Base-by-base conservation (phyloP, 2,113 vertebrate genomes). In the Sinocyclocheilus rhinocerous region DNA sequence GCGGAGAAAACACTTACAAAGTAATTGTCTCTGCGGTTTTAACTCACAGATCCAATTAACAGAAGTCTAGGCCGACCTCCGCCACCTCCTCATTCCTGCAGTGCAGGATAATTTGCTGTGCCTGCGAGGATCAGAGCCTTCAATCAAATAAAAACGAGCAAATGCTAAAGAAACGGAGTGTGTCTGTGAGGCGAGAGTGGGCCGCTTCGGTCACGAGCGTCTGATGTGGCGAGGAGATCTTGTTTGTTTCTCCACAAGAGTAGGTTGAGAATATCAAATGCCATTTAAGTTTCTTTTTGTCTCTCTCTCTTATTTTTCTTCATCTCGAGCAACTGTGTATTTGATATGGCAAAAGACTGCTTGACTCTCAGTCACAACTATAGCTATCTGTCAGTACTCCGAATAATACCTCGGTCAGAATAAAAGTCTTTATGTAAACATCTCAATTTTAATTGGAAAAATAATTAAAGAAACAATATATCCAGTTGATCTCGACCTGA, bases 11-110 rank as follows among this genome's bases (percentile, higher is more conserved):
- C 89, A 93, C 92, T 92, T 92, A 90, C 85, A 87, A 91, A 94
- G 91, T 92, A 93, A 94, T 93, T 91, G 90, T 93, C 84, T 87
- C 75, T 78, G 72, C 77, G 86, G 78, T 76, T 87, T 86, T 61
- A 59, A 93, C 90, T 93, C 91, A 89, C 90, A 92, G 91, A 87
- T 91, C 89, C 89, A 92, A 93, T 92, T 92, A 92, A 92, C 65
- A 83, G 57, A 39, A 83, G 76, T 55, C 77, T 20, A 8, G 52
- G 36, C 85, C 67, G 50, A 70, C 57, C 85, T n/a, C 16, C 20
- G 42, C 16, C 67, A 72, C 76, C 76, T 45, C 77, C 57, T 76
- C 67, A 73, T 75, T 75, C n/a, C 52, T 69, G 83, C 65, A 90
- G 76, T 76, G 24, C 81, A 42, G 82, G 87, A 70, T 61, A 81